Percentiles rank a stretch among this genome's conserved stretches.
These are phyloP conservation scores for Lerema accius DNA, from an alignment of 1,140 invertebrate species.

Conservation along the genomic window DNA sequence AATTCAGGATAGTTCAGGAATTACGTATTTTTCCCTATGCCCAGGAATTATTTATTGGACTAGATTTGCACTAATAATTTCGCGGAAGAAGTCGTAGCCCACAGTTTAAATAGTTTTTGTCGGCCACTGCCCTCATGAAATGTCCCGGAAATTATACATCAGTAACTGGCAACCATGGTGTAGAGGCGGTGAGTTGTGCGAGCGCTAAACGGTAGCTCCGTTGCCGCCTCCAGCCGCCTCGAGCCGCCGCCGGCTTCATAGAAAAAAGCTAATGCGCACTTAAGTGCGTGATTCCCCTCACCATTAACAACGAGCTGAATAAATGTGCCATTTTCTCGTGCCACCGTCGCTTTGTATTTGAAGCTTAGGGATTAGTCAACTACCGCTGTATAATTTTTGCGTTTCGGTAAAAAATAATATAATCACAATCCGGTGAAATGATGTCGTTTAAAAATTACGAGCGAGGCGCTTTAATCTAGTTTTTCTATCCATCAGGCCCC, in stretches of 20 bases:
- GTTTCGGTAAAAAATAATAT: constrained; percentile 30
- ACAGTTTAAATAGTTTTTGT: no score
- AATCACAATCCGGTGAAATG: constrained; percentile 18
- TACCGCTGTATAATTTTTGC: constrained; percentile 29
- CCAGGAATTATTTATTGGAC: no score
- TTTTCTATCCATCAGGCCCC: no score
- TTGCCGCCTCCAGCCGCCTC: constrained; percentile 8
- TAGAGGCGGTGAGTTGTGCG: no score
- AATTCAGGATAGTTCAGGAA: no score
- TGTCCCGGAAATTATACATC: no score
- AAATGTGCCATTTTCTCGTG: constrained; percentile 23
- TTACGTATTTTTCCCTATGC: no score
- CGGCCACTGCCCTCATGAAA: no score
- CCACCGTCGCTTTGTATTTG: constrained; percentile 1
- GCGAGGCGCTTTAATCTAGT: no score
- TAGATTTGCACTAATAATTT: no score
- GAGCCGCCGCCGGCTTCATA: constrained; percentile 22
- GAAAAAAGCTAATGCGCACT: constrained; percentile 33
- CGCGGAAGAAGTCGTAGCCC: no score
- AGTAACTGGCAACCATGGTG: no score
- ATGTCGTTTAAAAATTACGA: constrained; percentile 17
- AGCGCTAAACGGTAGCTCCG: constrained; percentile 8
- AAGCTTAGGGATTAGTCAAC: constrained; percentile 16
- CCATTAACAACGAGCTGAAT: constrained; percentile 28
- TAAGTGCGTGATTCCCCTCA: constrained; percentile 31